phyloP scores from a whole-genome alignment of 35 echinoderm and acorn worm genomes.

The Hemicentrotus pulcherrimus region DNA sequence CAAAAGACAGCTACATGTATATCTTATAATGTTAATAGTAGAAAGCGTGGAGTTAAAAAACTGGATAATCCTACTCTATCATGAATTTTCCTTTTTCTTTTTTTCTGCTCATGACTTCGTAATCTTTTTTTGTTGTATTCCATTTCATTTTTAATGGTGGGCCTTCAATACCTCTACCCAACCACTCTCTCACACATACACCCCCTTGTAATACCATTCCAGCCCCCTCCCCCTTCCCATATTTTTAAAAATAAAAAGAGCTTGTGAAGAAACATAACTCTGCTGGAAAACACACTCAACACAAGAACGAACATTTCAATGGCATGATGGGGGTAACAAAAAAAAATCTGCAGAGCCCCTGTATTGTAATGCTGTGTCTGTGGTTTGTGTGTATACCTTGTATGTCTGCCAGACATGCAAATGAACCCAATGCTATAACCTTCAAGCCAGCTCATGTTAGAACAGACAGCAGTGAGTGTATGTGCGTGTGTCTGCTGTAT shows the following conservation, averaged over 20 bases:
- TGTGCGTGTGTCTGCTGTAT: constrained; percentile 32
- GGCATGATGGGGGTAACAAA: neutral
- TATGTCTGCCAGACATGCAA: constrained; percentile 36
- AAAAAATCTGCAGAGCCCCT: neutral
- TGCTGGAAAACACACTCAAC: neutral
- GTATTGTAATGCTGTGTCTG: neutral
- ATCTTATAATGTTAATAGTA: no score
- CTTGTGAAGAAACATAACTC: neutral
- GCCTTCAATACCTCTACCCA: neutral
- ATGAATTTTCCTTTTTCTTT: no score
- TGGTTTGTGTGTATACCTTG: neutral
- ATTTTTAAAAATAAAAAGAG: neutral
- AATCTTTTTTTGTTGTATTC: no score
- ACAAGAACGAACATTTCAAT: neutral
- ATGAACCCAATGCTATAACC: constrained; percentile 23
- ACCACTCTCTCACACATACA: neutral
- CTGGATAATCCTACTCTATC: no score
- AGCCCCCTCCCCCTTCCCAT: neutral
- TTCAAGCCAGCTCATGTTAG: neutral
- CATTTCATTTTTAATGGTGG: no score
- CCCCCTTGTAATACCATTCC: no score
- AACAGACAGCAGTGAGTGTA: neutral
- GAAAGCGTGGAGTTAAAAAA: no score
- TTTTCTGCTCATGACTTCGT: no score
- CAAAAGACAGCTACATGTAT: no score